These are phyloP conservation scores for Stictonetta naevosa DNA, from an alignment of 2,113 vertebrate genomes.

Conservation along the genomic window DNA sequence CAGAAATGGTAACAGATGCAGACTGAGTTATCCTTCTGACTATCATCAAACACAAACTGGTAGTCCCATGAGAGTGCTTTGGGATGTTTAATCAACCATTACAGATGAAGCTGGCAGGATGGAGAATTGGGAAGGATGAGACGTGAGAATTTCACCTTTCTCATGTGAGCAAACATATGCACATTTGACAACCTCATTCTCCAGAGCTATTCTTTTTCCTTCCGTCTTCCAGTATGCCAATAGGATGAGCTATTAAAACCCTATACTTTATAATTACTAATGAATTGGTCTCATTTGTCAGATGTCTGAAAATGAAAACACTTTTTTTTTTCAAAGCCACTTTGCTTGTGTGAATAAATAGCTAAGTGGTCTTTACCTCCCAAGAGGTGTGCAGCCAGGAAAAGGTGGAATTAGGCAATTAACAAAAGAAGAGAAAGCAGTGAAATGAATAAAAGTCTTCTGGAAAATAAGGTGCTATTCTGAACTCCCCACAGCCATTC, in stretches of 20 bases:
- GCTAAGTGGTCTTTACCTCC: slow-evolving; percentile 53
- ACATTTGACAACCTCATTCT: neutral
- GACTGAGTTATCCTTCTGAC: neutral
- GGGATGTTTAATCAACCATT: neutral
- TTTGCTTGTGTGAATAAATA: slow-evolving; percentile 64
- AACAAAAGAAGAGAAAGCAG: slow-evolving; percentile 56
- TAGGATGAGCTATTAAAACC: slow-evolving; percentile 40
- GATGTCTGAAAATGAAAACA: slow-evolving; percentile 58
- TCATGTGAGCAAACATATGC: neutral
- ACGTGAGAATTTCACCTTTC: slow-evolving; percentile 21
- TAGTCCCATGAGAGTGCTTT: neutral
- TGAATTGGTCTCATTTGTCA: slow-evolving; percentile 60
- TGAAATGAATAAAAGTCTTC: slow-evolving; percentile 55
- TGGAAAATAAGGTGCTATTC: slow-evolving; percentile 34
- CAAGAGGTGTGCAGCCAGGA: slow-evolving; percentile 22
- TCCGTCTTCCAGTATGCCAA: neutral
- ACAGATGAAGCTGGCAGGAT: neutral
- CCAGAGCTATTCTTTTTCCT: neutral
- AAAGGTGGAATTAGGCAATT: slow-evolving; percentile 69
- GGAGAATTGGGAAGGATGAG: neutral
- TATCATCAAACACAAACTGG: neutral
- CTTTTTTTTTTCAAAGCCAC: slow-evolving; percentile 3
- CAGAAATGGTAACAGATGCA: neutral
- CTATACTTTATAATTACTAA: slow-evolving; percentile 58
- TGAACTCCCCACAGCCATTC: slow-evolving; percentile 46